Evolutionary conservation across 2,113 vertebrate genomes (phyloP).

Genomic region (Todiramphus chloris): DNA sequence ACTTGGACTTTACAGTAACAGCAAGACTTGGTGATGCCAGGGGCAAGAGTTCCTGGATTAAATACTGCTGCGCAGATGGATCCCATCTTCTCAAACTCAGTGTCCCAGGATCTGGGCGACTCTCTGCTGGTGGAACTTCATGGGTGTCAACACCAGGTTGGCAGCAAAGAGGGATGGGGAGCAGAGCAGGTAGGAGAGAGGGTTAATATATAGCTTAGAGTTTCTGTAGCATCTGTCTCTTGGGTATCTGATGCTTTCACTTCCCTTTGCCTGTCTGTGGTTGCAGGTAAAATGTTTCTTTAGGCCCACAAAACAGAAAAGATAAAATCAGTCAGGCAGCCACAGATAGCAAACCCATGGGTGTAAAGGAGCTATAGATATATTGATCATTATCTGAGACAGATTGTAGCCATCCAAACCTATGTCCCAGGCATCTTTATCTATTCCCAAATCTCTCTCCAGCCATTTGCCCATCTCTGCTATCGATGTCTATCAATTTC

Average conservation of each 20-base stretch:
- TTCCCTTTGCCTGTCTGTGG: background rate
- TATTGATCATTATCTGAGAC: conserved; percentile 24
- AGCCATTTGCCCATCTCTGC: background rate
- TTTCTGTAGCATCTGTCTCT: background rate
- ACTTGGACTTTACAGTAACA: background rate
- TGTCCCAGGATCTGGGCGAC: background rate
- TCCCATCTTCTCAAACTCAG: background rate
- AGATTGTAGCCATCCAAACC: background rate
- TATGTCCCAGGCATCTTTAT: conserved; percentile 11
- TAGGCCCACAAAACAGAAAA: background rate
- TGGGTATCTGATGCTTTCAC: background rate
- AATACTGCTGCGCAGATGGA: background rate
- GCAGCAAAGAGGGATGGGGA: background rate
- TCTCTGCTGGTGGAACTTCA: background rate
- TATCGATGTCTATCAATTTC: conserved; percentile 5
- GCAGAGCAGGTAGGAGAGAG: background rate
- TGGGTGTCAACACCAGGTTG: background rate
- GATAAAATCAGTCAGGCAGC: background rate
- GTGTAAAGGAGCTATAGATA: conserved; percentile 24
- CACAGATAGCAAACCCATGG: background rate
- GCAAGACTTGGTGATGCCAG: background rate
- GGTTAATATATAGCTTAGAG: background rate
- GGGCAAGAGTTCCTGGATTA: background rate
- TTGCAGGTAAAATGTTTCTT: background rate
- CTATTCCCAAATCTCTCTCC: background rate